Evolutionary conservation across 2,113 vertebrate genomes (phyloP), one percentile per base, ranked within the genome.

Genomic region (Ceratotherium simum): DNA sequence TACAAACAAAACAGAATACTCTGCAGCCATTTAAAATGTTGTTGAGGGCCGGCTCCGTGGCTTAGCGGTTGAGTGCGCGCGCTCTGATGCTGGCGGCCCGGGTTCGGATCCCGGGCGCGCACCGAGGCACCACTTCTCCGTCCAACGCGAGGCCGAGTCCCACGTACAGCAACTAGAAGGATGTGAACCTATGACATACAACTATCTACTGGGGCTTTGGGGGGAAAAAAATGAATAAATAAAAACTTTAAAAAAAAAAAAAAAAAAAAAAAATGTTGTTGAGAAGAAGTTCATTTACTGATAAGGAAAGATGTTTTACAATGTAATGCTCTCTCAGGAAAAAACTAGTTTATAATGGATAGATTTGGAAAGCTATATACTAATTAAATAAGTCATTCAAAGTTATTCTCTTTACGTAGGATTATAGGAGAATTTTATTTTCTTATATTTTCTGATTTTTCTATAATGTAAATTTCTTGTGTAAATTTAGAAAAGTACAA

Each of bases 231-330:
- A n/a, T n/a, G n/a, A n/a, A n/a, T n/a, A n/a, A n/a, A n/a, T n/a
- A n/a, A n/a, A n/a, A n/a, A n/a, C n/a, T n/a, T n/a, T n/a, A n/a
- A n/a, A n/a, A n/a, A n/a, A n/a, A n/a, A n/a, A n/a, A n/a, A n/a
- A n/a, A n/a, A n/a, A n/a, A n/a, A n/a, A n/a, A n/a, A n/a, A 92
- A 95, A 94, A 81, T 36, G 39, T 23, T 89, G 65, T 51, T 78
- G 82, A 27, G 33, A 12, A 51, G 33, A 92, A 46, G 6, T 48
- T 48, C 12, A 76, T 36, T 42, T 75, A 89, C 0, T 93, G 76
- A 76, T 18, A 60, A 48, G 42, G 58, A 76, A 73, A 87, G 31
- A 75, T 39, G 14, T 84, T 54, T 78, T 62, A 54, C 8, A 73
- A 82, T 8, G 10, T 31, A 88, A 82, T 69, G 39, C 27, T 90